Percentiles rank a stretch among this genome's conserved stretches.
These are phyloP conservation scores for Drosophila arizonae DNA, from an alignment of 1,140 invertebrate species.

Conservation along the genomic window DNA sequence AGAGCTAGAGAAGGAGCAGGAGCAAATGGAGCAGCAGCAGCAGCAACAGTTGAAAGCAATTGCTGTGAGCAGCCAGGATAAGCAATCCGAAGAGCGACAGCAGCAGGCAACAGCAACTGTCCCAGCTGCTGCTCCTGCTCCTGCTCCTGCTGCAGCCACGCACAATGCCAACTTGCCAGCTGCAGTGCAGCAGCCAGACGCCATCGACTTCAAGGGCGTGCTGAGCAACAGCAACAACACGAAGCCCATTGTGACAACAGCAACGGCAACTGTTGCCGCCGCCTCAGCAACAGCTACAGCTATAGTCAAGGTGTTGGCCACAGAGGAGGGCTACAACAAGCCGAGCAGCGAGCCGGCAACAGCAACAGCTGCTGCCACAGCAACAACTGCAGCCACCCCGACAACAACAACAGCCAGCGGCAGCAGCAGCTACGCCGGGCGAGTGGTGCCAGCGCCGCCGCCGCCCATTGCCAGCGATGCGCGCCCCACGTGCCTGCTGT, in stretches of 20 bases:
- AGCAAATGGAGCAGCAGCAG: background rate
- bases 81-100: too few species aligned
- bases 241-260: background rate
- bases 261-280: conserved; percentile 3
- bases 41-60: conserved; percentile 14
- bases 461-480: conserved; percentile 86
- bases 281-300: background rate
- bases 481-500: conserved; percentile 92
- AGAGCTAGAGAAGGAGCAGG: conserved; percentile 23
- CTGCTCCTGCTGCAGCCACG: background rate
- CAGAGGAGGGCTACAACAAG: too few species aligned
- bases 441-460: conserved; percentile 57
- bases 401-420: background rate
- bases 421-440: conserved; percentile 10
- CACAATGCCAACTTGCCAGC: conserved; percentile 78
- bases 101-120: too few species aligned
- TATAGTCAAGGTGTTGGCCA: too few species aligned
- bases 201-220: conserved; percentile 73
- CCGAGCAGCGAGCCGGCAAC: too few species aligned
- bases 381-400: too few species aligned
- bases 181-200: conserved; percentile 74
- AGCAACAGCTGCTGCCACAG: too few species aligned
- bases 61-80: conserved; percentile 22
- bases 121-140: background rate
- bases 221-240: conserved; percentile 26